Evolutionary conservation across 1,140 invertebrate genomes (phyloP), one percentile per base, ranked within the genome.

Genomic region (Trichonephila clavata): DNA sequence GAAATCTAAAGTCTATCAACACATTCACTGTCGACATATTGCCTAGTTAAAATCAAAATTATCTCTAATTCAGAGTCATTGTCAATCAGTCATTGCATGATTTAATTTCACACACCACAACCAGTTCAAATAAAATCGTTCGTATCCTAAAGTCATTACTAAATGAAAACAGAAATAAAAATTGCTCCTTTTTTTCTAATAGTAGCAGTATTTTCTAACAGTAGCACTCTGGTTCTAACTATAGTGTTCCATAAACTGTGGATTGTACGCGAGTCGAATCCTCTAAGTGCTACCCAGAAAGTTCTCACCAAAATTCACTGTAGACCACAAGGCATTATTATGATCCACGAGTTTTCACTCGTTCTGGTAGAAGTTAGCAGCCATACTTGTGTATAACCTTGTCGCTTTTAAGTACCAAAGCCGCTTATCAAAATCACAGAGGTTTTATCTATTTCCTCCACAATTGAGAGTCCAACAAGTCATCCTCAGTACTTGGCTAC

Each of bases 401-500:
- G 71, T 77, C 71, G 2, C 32, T 16, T 39, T 77, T 77, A 77
- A 77, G 71, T 77, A 77, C 71, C 32, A 77, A 77, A 77, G 71
- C 71, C 71, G 71, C 71, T 77, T 77, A 13, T 32, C 18, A 77
- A 32, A 77, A 18, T 32, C 18, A 27, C 27, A 32, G 71, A 27
- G 16, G 32, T 77, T 39, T 7, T 77, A 68, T 3, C 24, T 68
- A 24, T 77, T 39, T 77, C 1, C 71, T 77, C 5, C 6, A 18
- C 16, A 8, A 32, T 77, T 32, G 68, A 32, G 7, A 0, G 27
- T 77, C 27, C 71, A 77, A 27, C 27, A 77, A 39, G 3, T 84
- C 10, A 16, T 59, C 24, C 57, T 13, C 20, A 6, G 21, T n/a
- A n/a, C 24, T 24, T 39, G 27, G 21, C 50, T 63, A 97, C 95